Percentiles rank a stretch among this genome's conserved stretches.
These are phyloP conservation scores for Himalopsyche kuldschensis DNA, from an alignment of 2,888 invertebrate species.

Conservation along the genomic window DNA sequence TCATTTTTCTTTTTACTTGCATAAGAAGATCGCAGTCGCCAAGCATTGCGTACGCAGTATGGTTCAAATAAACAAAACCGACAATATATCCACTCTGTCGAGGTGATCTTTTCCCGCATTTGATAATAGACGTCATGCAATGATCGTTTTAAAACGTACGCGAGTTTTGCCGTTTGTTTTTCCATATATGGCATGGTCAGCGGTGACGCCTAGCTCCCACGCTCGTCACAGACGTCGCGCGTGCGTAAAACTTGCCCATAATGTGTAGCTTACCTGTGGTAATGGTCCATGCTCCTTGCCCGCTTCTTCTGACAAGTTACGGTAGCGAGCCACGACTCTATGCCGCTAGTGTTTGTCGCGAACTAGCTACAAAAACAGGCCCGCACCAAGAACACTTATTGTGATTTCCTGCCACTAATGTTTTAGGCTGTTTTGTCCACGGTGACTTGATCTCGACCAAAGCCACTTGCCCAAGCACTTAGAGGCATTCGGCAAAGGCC, in stretches of 20 bases:
- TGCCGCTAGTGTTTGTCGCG: neutral
- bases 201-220: conserved; percentile 16
- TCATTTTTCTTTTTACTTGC: neutral
- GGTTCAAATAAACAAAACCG: neutral
- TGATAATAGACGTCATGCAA: neutral
- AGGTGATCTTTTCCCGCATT: neutral
- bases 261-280: neutral
- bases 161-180: conserved; percentile 8
- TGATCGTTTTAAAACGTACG: neutral
- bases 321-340: neutral
- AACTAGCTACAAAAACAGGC: neutral
- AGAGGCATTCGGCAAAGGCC: no score
- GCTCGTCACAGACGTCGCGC: conserved; percentile 7
- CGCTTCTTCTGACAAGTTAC: neutral
- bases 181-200: conserved; percentile 6
- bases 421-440: no score
- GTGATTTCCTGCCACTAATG: no score
- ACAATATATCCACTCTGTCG: neutral
- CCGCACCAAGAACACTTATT: neutral
- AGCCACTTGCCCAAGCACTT: no score
- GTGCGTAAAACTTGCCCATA: conserved; percentile 6
- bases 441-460: no score
- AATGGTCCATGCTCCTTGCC: neutral
- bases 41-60: neutral
- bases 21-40: neutral